These are phyloP conservation scores for Rhaphigaster nebulosa DNA, from an alignment of 2,888 invertebrate species.

Conservation along the genomic window DNA sequence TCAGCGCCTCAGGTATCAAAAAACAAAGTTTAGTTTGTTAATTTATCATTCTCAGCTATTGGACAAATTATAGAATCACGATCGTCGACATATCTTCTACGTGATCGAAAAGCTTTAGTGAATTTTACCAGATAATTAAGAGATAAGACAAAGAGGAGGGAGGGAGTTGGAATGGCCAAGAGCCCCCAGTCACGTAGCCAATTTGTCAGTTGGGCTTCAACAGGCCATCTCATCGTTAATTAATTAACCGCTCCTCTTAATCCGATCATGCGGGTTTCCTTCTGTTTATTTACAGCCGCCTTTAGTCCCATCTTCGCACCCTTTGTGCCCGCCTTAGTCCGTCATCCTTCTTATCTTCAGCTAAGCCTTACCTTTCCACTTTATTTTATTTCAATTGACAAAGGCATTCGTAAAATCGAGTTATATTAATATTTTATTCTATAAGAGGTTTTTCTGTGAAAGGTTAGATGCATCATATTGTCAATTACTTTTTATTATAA, in stretches of 20 bases:
- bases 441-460: too few species aligned
- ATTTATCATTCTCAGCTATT: too few species aligned
- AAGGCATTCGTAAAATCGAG: not conserved
- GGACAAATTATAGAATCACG: not conserved
- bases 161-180: not conserved
- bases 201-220: slow-evolving; percentile 37
- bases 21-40: too few species aligned
- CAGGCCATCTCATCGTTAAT: slow-evolving; percentile 33
- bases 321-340: not conserved
- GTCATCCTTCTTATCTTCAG: not conserved
- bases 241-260: slow-evolving; percentile 30
- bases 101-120: not conserved
- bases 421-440: not conserved
- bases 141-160: not conserved
- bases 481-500: too few species aligned
- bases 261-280: not conserved
- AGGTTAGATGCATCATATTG: too few species aligned
- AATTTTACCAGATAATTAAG: not conserved
- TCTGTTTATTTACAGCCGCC: not conserved
- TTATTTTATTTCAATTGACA: not conserved
- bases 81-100: not conserved
- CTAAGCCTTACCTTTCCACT: not conserved
- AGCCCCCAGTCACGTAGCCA: slow-evolving; percentile 6
- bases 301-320: not conserved
- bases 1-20: too few species aligned